Percentiles rank a stretch among this genome's conserved stretches.
Evolutionary conservation across 2,113 vertebrate genomes (phyloP).

Genomic region (Lontra canadensis): DNA sequence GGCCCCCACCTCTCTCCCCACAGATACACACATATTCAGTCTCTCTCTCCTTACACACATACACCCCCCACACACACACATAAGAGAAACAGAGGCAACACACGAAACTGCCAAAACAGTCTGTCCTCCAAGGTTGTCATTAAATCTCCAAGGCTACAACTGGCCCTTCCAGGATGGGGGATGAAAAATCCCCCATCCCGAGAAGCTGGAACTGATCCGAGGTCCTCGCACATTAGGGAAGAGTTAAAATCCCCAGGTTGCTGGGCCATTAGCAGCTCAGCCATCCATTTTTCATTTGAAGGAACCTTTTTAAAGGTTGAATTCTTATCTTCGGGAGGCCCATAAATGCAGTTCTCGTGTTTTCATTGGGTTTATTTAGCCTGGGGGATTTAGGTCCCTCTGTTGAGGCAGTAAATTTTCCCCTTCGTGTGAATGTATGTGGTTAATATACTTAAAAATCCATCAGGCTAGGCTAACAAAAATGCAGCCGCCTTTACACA

Average conservation of each 20-base stretch:
- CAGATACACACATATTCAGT: neutral
- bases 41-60: neutral
- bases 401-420: constrained; percentile 84
- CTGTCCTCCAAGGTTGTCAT: neutral
- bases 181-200: neutral
- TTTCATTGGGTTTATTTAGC: constrained; percentile 86
- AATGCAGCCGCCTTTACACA: constrained; percentile 74
- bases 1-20: neutral
- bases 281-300: constrained; percentile 85
- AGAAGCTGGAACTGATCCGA: neutral
- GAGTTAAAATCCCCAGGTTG: constrained; percentile 82
- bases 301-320: constrained; percentile 83
- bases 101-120: neutral
- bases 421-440: constrained; percentile 79
- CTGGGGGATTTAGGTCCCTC: constrained; percentile 81
- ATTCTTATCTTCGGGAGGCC: constrained; percentile 84
- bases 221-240: constrained; percentile 30
- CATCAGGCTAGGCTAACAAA: constrained; percentile 78
- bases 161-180: neutral
- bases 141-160: neutral
- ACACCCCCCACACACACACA: too few relatives aligned
- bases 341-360: constrained; percentile 85
- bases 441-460: constrained; percentile 82
- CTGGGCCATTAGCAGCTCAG: constrained; percentile 80
- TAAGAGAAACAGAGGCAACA: neutral